A percentile compares a stretch with the other conserved stretches of the same genome.
Conservation (phyloP, 2,888 invertebrate species). For the Melanotus villosus region DNA sequence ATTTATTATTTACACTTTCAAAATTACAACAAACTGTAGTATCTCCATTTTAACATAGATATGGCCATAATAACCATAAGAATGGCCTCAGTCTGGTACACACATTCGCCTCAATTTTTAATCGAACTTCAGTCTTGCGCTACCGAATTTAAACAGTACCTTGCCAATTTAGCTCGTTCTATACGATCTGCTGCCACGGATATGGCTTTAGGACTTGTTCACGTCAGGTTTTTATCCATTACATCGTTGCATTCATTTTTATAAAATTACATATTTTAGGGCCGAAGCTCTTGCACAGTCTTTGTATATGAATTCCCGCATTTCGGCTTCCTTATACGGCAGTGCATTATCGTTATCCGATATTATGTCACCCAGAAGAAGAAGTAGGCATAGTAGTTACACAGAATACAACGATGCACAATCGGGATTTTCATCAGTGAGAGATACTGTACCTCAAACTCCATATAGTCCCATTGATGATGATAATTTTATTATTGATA, state of each 20-base stretch:
- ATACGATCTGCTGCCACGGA: constrained; percentile 93
- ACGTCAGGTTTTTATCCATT: constrained; percentile 71
- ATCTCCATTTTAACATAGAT: no score
- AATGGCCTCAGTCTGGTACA: constrained; percentile 95
- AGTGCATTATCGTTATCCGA: constrained; percentile 65
- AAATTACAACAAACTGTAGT: no score
- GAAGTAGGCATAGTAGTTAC: constrained; percentile 64
- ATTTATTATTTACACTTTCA: no score
- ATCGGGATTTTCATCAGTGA: constrained; percentile 63
- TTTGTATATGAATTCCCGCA: constrained; percentile 72
- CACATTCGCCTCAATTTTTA: constrained; percentile 90
- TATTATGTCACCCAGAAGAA: constrained; percentile 69
- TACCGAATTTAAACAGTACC: constrained; percentile 91
- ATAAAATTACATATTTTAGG: constrained; percentile 52
- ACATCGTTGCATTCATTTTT: not conserved
- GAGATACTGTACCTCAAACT: constrained; percentile 65
- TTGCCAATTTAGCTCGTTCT: constrained; percentile 86
- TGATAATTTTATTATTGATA: constrained; percentile 61
- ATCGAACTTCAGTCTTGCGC: constrained; percentile 90
- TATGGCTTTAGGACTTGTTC: constrained; percentile 92
- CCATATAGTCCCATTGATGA: constrained; percentile 66
- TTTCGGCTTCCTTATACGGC: constrained; percentile 68
- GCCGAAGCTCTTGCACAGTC: constrained; percentile 73
- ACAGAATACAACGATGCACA: constrained; percentile 55
- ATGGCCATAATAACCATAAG: constrained; percentile 69